Base-by-base conservation (phyloP, 2,797 vertebrate genomes). In the Enteromius mattozi region DNA sequence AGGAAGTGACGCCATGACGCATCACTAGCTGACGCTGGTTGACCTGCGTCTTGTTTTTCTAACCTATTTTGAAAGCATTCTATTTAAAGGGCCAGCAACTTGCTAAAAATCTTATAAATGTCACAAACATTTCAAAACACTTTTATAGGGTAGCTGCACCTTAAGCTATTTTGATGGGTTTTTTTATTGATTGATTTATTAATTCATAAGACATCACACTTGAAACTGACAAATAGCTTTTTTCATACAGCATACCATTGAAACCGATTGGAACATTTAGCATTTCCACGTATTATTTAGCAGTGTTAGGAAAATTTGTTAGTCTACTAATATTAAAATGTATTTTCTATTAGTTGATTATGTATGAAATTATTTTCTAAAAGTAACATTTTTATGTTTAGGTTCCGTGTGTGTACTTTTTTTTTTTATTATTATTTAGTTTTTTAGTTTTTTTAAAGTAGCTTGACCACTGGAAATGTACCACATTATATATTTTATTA, bases 1-100 rank as follows among this genome's bases (percentile, higher is more conserved):
- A 0, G 82, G 82, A 84, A 84, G 27, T 84, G 82, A 84, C 82
- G 82, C 49, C 74, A 78, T 78, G 37, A 35, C 82, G 75, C 51
- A 78, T 10, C 12, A 4, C 7, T 45, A 1, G 14, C 17, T 74
- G 19, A 75, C 80, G 80, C 24, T 42, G 1, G 9, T 27, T 42
- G 76, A n/a, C 37, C 19, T 7, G 24, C 30, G 24, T 59, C 9
- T 19, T 71, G 68, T 45, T 59, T 74, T 63, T 54, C 49, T 13
- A 75, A 35, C 47, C 30, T 51, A 33, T 51, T 74, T 51, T 19
- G 70, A 33, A 47, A 42, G 1, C 27, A 19, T 19, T 21, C 0
- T 13, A 21, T 79, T 65, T 79, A 79, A 79, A 79, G 77, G 27
- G 59, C 9, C 59, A 21, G 77, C 12, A 33, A 4, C 37, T 14